These are phyloP conservation scores for Alces alces DNA, from an alignment of 2,113 vertebrate genomes.

Conservation along the genomic window DNA sequence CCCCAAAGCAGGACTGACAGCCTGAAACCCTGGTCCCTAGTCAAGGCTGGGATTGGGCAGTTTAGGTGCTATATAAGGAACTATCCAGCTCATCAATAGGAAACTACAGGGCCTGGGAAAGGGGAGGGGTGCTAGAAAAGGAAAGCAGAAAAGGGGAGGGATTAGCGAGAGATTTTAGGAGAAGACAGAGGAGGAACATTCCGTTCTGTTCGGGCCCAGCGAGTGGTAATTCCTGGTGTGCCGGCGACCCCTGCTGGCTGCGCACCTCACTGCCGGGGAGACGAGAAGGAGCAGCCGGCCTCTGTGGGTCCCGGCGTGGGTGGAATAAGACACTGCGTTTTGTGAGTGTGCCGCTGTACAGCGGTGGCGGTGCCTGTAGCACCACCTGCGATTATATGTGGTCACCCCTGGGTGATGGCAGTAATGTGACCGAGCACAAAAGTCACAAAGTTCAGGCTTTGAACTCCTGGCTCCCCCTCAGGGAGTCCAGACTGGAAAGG, in stretches of 20 bases:
- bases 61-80: background rate
- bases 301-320: background rate
- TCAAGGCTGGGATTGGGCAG: background rate
- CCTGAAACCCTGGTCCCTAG: background rate
- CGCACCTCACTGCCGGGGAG: background rate
- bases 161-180: background rate
- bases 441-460: background rate
- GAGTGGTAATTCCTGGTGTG: slow-evolving; percentile 77
- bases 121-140: background rate
- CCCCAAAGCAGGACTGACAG: background rate
- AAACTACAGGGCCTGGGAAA: background rate
- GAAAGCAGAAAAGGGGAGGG: background rate
- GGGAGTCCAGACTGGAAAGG: background rate
- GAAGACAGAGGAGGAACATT: background rate
- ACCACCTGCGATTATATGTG: background rate
- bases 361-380: background rate
- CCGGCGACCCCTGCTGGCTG: slow-evolving; percentile 80
- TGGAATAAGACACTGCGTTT: background rate
- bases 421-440: background rate
- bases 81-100: background rate
- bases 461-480: background rate
- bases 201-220: background rate
- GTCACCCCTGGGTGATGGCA: background rate
- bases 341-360: background rate
- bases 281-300: background rate